A percentile compares a stretch with the other conserved stretches of the same genome.
Evolutionary conservation across 2,888 invertebrate species (phyloP).

Genomic region (Nymphalis c-album): DNA sequence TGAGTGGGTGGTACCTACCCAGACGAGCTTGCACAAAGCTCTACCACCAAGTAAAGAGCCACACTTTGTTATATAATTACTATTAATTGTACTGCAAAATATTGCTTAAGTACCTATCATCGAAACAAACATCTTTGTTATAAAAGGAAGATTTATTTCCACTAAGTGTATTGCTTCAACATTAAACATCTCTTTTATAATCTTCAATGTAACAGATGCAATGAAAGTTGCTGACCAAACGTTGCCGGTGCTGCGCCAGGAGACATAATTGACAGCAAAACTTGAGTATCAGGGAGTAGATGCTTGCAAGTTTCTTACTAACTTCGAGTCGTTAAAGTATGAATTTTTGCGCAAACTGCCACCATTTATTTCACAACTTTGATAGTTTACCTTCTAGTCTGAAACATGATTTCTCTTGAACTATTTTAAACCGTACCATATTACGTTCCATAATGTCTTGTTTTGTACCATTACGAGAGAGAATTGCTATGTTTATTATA

Average conservation of each 20-base stretch:
- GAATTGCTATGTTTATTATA: not conserved
- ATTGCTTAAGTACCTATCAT: no score
- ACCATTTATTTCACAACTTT: conserved; percentile 43
- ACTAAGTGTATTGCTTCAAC: not conserved
- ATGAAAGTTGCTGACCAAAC: conserved; percentile 36
- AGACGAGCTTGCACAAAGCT: no score
- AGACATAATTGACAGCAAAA: conserved; percentile 51
- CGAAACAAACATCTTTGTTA: not conserved
- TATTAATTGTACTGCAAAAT: no score
- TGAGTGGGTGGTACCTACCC: no score
- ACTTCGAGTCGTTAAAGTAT: conserved; percentile 42
- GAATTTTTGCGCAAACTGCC: conserved; percentile 42
- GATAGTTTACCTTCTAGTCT: conserved; percentile 39
- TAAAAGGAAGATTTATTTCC: not conserved
- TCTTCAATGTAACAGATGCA: conserved; percentile 26
- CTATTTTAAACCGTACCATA: conserved; percentile 22
- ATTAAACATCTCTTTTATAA: conserved; percentile 25
- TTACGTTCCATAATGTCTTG: conserved; percentile 4
- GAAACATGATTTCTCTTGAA: conserved; percentile 33
- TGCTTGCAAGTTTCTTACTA: conserved; percentile 27
- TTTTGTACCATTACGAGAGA: conserved; percentile 1
- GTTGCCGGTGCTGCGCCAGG: conserved; percentile 33
- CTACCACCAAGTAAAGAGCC: no score
- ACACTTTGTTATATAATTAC: no score
- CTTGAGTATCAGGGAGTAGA: conserved; percentile 44